Percentiles rank a stretch among this genome's conserved stretches.
Conservation (phyloP, 2,797 vertebrate genomes). For the Myiothlypis coronata region DNA sequence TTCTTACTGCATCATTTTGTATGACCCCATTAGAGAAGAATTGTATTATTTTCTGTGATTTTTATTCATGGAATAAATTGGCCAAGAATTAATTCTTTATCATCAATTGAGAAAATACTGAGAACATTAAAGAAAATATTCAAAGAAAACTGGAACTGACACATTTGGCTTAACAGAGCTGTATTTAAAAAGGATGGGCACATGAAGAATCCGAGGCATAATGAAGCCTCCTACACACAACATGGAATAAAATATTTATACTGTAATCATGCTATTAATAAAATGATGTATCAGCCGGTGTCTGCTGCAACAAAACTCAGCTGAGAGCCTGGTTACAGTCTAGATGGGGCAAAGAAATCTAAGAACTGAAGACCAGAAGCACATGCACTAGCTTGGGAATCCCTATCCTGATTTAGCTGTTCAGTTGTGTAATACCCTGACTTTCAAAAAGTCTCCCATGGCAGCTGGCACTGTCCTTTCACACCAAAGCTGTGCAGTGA, state of each 20-base stretch:
- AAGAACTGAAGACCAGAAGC: not conserved
- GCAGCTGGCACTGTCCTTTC: not conserved
- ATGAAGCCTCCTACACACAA: not conserved
- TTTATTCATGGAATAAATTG: constrained; percentile 33
- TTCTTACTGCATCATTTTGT: not conserved
- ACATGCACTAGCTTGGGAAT: not conserved
- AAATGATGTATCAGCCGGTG: not conserved
- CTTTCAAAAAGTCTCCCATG: not conserved
- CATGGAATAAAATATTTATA: constrained; percentile 52
- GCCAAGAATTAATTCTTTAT: constrained; percentile 28
- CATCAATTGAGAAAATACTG: constrained; percentile 30
- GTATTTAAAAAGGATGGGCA: not conserved
- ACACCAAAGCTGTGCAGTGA: not conserved
- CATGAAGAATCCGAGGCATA: not conserved
- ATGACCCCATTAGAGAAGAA: not conserved
- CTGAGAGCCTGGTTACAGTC: not conserved
- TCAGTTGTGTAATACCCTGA: not conserved
- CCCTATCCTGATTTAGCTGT: not conserved
- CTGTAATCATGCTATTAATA: constrained; percentile 49
- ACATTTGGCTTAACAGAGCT: constrained; percentile 10
- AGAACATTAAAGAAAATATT: constrained; percentile 20
- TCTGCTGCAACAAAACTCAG: not conserved
- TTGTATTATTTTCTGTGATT: not conserved
- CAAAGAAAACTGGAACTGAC: constrained; percentile 6
- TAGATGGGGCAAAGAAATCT: not conserved